Evolutionary conservation across 2,888 invertebrate species (phyloP).

Genomic region (Drosophila birchii): DNA sequence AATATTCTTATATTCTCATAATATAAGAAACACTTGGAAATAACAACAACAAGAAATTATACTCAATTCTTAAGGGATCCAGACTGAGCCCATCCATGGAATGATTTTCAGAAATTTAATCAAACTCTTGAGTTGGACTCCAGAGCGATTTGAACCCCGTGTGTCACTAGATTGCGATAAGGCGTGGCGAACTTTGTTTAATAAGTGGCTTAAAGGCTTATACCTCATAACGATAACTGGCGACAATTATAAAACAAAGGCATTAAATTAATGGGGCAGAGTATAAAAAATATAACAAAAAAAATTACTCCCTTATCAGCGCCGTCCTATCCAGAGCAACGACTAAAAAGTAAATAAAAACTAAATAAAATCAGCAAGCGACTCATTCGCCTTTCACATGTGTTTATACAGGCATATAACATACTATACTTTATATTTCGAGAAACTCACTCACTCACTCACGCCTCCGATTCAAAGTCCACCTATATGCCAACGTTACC

Average conservation of each 20-base stretch:
- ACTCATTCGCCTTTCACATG: slow-evolving; percentile 39
- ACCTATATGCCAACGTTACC: slow-evolving; percentile 26
- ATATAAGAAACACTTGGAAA: too few relatives aligned
- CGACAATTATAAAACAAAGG: slow-evolving; percentile 48
- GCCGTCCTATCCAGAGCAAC: slow-evolving; percentile 19
- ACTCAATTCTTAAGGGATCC: neutral
- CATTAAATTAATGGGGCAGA: slow-evolving; percentile 36
- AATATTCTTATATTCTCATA: too few relatives aligned
- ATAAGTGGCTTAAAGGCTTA: slow-evolving; percentile 42
- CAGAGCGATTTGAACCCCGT: slow-evolving; percentile 20
- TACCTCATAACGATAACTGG: slow-evolving; percentile 39
- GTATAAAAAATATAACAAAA: slow-evolving; percentile 3
- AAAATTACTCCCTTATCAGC: slow-evolving; percentile 34
- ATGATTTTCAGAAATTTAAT: slow-evolving; percentile 10
- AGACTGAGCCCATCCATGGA: slow-evolving; percentile 2
- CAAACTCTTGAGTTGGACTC: slow-evolving; percentile 18
- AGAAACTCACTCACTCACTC: slow-evolving; percentile 24
- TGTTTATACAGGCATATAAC: neutral
- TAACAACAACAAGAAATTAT: neutral
- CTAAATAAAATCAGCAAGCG: slow-evolving; percentile 29
- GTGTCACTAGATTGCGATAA: slow-evolving; percentile 41
- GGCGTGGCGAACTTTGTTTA: slow-evolving; percentile 39
- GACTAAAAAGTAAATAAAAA: slow-evolving; percentile 32
- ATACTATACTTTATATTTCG: slow-evolving; percentile 13
- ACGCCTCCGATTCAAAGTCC: slow-evolving; percentile 37